Percentiles rank a stretch among this genome's conserved stretches.
Conservation (phyloP, 2,797 vertebrate genomes). For the Rhadinocentrus ornatus region DNA sequence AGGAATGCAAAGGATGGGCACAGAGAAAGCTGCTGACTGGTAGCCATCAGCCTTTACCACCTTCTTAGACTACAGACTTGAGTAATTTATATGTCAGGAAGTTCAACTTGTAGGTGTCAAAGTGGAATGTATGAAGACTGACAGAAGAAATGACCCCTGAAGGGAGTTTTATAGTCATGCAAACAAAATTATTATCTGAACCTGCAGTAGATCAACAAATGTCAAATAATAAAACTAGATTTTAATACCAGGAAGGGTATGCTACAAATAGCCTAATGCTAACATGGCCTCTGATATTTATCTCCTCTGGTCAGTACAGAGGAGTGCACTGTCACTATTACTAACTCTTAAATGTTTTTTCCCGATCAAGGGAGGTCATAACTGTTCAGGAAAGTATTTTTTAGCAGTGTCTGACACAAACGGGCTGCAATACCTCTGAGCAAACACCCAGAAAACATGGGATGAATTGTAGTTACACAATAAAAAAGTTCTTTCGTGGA, state of each 20-base stretch:
- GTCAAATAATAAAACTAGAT: conserved; percentile 1
- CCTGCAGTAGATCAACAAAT: neutral
- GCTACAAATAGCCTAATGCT: conserved; percentile 4
- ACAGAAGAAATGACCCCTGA: conserved; percentile 33
- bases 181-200: conserved; percentile 20
- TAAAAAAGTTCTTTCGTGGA: conserved; percentile 20
- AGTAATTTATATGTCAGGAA: conserved; percentile 62
- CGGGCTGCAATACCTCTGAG: conserved; percentile 41
- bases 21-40: conserved; percentile 16
- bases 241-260: neutral
- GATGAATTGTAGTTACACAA: conserved; percentile 50
- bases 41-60: conserved; percentile 44
- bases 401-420: conserved; percentile 41
- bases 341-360: conserved; percentile 39
- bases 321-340: conserved; percentile 20
- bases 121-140: conserved; percentile 33
- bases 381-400: conserved; percentile 51
- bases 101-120: conserved; percentile 55
- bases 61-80: conserved; percentile 31
- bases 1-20: conserved; percentile 63
- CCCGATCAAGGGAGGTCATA: conserved; percentile 52
- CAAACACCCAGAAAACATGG: conserved; percentile 51
- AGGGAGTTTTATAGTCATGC: conserved; percentile 37
- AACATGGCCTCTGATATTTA: conserved; percentile 38
- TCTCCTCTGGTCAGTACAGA: conserved; percentile 41